Evolutionary conservation across 2,888 invertebrate species (phyloP), one percentile per base, ranked within the genome.

Genomic region (Caenorhabditis sp.): DNA sequence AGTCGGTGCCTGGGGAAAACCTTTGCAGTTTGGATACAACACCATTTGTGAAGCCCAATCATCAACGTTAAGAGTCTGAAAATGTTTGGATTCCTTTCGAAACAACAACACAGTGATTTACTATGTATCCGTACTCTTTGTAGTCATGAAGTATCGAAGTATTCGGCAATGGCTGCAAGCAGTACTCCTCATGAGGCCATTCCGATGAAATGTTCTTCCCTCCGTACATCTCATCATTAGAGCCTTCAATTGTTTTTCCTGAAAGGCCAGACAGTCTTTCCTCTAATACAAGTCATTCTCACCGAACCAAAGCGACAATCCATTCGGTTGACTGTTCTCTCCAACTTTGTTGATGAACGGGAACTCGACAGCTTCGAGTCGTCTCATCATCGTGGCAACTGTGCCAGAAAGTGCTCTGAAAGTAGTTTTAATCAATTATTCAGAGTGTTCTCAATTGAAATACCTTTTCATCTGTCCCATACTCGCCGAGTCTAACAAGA

Each of bases 291-390:
- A 11, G 13, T 40, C 20, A n/a, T 56, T 18, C 47, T n/a, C 18
- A 47, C 83, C 83, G n/a, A 81, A 78, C 70, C 68, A 81, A 1
- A 88, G 50, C 0, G 84, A 67, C 22, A 76, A 51, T 2, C 68
- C 85, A 79, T 88, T 88, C 32, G 88, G 87, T 18, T 65, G 80
- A 64, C 71, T 78, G 40, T 88, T 88, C 26, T 70, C 32, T 2
- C 83, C 88, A 1, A 87, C 62, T 76, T 82, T 86, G 72, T 88
- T 88, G 13, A 88, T 62, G 58, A 72, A 82, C 4, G 80, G 80
- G 24, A 88, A 85, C 15, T 71, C 69, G 32, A 86, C n/a, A n/a
- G n/a, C n/a, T n/a, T n/a, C n/a, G n/a, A n/a, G n/a, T 0, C 37
- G 60, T 24, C 55, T 65, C 5, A 65, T 50, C 0, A 81, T 40